Evolutionary conservation across 2,888 invertebrate genomes (phyloP).

Genomic region (Lamellibrachia columna): DNA sequence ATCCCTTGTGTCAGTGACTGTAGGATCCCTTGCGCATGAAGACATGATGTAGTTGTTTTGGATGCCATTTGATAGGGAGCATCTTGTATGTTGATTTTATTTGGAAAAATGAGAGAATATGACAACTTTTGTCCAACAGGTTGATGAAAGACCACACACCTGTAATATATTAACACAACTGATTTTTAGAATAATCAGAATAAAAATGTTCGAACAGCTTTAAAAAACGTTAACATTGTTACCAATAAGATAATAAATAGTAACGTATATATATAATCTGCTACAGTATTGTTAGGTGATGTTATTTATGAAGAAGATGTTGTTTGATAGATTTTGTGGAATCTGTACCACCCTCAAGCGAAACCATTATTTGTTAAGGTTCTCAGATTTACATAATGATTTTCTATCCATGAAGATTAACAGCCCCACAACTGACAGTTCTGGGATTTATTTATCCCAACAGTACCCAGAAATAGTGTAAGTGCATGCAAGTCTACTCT

Average conservation of each 20-base stretch:
- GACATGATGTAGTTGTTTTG: too few species aligned
- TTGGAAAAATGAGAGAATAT: too few species aligned
- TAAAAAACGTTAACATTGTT: too few species aligned
- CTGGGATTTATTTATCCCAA: not conserved
- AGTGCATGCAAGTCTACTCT: not conserved
- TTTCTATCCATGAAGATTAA: not conserved
- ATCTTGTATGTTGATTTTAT: too few species aligned
- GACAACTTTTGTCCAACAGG: too few species aligned
- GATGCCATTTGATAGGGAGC: too few species aligned
- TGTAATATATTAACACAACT: too few species aligned
- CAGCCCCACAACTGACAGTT: not conserved
- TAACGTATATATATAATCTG: not conserved
- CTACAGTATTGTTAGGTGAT: not conserved
- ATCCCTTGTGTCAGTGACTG: too few species aligned
- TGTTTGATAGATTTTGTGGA: not conserved
- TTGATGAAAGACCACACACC: too few species aligned
- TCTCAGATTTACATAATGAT: not conserved
- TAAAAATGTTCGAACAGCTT: too few species aligned
- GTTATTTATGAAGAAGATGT: not conserved
- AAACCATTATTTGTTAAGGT: not conserved
- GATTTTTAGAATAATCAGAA: too few species aligned
- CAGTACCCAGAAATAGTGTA: not conserved
- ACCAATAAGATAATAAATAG: not conserved
- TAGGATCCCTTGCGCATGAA: too few species aligned
- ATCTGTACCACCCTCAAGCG: not conserved